phyloP scores from a whole-genome alignment of 2,888 invertebrate species.

The Synergus laeviventris region DNA sequence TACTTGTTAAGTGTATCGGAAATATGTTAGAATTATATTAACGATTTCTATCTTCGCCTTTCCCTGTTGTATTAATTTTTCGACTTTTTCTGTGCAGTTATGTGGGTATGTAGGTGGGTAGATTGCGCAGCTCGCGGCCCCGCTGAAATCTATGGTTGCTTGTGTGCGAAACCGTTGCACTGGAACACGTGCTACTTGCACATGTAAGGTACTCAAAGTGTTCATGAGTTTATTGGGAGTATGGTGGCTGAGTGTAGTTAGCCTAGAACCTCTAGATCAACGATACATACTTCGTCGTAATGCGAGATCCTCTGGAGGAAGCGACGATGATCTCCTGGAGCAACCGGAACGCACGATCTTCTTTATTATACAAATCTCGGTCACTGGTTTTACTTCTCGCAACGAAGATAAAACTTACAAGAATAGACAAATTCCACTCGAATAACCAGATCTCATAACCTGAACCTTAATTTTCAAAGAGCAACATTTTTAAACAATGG shows the following conservation, averaged over 20 bases:
- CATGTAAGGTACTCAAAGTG: constrained; percentile 20
- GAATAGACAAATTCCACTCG: not conserved
- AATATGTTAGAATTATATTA: constrained; percentile 28
- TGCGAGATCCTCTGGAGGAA: constrained; percentile 41
- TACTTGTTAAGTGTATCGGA: not conserved
- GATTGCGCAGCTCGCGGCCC: constrained; percentile 18
- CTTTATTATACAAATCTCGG: constrained; percentile 52
- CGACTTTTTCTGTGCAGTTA: constrained; percentile 19
- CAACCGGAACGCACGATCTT: constrained; percentile 49
- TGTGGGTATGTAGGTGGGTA: constrained; percentile 38
- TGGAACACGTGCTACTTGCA: constrained; percentile 33
- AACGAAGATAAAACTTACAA: not conserved
- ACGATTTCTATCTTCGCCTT: constrained; percentile 33
- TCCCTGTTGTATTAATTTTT: constrained; percentile 35
- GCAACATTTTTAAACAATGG: no score
- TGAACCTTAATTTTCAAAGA: not conserved
- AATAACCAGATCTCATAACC: not conserved
- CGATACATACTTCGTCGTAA: constrained; percentile 41
- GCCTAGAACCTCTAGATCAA: constrained; percentile 57
- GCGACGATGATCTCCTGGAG: constrained; percentile 41
- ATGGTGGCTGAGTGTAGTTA: constrained; percentile 61
- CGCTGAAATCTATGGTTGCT: constrained; percentile 28
- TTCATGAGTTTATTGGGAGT: constrained; percentile 32
- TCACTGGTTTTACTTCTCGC: constrained; percentile 39
- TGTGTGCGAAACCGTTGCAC: constrained; percentile 35